Evolutionary conservation across 2,888 invertebrate species (phyloP).

Genomic region (Phengaris arion): DNA sequence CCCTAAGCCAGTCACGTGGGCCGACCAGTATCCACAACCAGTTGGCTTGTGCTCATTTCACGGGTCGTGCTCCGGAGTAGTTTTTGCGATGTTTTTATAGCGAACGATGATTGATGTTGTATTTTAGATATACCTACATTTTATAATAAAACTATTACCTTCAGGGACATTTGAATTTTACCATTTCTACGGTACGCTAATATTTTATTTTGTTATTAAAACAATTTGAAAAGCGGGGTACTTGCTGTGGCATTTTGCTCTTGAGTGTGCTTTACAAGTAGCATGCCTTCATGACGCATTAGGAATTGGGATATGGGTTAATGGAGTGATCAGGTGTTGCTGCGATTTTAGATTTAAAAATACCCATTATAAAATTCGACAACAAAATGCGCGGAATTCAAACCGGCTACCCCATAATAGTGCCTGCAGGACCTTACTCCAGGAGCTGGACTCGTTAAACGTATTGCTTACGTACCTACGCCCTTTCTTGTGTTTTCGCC

Average conservation of each 20-base stretch:
- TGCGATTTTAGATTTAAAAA: background rate
- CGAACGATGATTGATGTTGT: background rate
- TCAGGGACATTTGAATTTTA: background rate
- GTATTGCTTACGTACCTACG: too few relatives aligned
- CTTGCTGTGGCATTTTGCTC: background rate
- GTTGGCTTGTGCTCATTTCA: constrained; percentile 45
- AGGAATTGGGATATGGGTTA: too few relatives aligned
- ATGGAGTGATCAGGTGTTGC: background rate
- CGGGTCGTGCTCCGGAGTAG: constrained; percentile 43
- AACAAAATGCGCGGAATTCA: constrained; percentile 35
- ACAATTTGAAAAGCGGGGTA: background rate
- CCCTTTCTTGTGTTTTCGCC: too few relatives aligned
- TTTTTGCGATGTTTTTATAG: constrained; percentile 35
- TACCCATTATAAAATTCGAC: too few relatives aligned
- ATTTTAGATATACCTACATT: background rate
- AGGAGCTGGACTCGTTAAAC: background rate
- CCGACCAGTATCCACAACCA: background rate
- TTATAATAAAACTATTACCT: background rate
- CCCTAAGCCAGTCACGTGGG: background rate
- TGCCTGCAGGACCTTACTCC: constrained; percentile 23
- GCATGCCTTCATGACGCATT: too few relatives aligned
- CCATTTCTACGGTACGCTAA: too few relatives aligned
- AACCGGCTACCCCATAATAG: constrained; percentile 21
- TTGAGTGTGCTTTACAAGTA: too few relatives aligned
- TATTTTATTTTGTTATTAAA: background rate